Base-by-base conservation (phyloP, 2,797 vertebrate species). In the Sebastes diaconus region DNA sequence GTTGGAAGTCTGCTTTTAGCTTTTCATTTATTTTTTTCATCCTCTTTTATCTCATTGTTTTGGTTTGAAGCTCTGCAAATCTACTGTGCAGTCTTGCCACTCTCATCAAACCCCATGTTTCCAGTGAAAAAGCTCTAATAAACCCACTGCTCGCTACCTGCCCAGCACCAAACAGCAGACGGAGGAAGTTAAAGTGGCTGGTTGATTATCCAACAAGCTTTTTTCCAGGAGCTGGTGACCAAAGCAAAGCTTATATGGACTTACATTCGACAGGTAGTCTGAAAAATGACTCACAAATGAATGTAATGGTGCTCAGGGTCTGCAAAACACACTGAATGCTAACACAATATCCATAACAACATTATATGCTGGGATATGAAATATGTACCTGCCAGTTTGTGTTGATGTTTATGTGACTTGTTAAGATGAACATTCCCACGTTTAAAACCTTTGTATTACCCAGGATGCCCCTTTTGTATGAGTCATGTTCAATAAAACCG, bases 401-500 rank as follows among this genome's bases (percentile, higher is more conserved):
- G 54, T 75, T 60, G 12, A 34, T 61, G 32, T 52, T 52, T 16
- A 59, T 55, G 9, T 8, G 30, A 18, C 52, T 22, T 58, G 32
- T 59, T n/a, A 8, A 12, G 46, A 77, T 2, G 2, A 61, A 79
- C 46, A 63, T 81, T 80, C 55, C 57, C 42, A 71, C 60, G 30
- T 65, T 76, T 69, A 20, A 67, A 86, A 61, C 34, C 70, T 42
- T 42, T 46, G 27, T 68, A 6, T 81, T 84, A 57, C 75, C 63
- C 77, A 68, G 55, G 29, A 80, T 61, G 65, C 58, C 71, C 55
- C 59, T 72, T 77, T 76, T 30, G 54, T 61, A 34, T 69, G 81
- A 88, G 76, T 87, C 87, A 81, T 50, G 50, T 55, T 84, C 65
- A 86, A 73, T 73, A 63, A 79, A 91, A 90, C 58, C 84, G 80